Evolutionary conservation across 2,888 invertebrate genomes (phyloP), one percentile per base, ranked within the genome.

Genomic region (Acleris emargana): DNA sequence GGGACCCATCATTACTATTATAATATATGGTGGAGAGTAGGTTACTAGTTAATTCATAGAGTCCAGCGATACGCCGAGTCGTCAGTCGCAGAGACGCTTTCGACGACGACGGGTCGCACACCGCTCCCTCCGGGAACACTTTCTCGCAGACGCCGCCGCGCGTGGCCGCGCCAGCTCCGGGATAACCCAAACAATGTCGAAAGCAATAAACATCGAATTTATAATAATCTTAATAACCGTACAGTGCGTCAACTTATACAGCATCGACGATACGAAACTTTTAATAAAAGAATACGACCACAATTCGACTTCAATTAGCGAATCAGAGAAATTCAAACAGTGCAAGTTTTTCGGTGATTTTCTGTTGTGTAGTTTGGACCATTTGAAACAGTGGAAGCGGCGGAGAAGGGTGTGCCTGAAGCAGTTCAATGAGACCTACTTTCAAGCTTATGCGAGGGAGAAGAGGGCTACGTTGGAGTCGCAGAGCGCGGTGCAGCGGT

Each of bases 351-450:
- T 80, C 43, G 80, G 82, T 72, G 80, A 82, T 71, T 78, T 82
- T 73, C 73, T 84, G 68, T 82, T 82, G 82, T 77, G 79, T 64
- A 81, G 82, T 61, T 76, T 84, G 62, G 80, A 85, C 50, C 78
- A 75, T 75, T 80, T 90, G 62, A 87, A 84, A 70, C 86, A 86
- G 72, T 91, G 91, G 91, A 90, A 91, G 69, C 81, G 83, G 45
- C 79, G 91, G 6, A 82, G 86, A 82, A 89, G 89, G 75, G 73
- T 76, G 67, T 72, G 74, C 67, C 11, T 53, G 69, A 62, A 68
- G 58, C 67, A 64, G 69, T 58, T 69, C 64, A 58, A 70, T 69
- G 45, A 4, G 3, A 69, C 75, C 70, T 66, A 66, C 66, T 64
- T 78, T 69, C 13, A 38, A 38, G 13, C 13, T 13, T 69, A 70